Conservation (phyloP, 2,113 vertebrate genomes). For the Leptobrachium leishanense region DNA sequence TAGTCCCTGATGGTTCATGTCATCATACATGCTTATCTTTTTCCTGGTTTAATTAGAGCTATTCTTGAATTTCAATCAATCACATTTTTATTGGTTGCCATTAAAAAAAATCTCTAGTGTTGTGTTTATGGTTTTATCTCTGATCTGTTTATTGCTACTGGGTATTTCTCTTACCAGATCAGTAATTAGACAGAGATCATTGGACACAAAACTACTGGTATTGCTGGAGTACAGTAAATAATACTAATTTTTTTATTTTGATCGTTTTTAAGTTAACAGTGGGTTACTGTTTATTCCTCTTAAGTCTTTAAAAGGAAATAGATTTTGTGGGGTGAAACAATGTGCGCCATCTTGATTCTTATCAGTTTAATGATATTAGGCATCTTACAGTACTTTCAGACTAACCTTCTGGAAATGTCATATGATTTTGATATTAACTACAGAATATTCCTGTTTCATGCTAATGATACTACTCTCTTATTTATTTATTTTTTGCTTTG, state of each 20-base stretch:
- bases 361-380: too few relatives aligned
- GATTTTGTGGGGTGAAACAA: too few relatives aligned
- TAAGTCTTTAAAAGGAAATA: background rate
- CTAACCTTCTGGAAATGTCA: too few relatives aligned
- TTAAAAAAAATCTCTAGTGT: constrained; percentile 17
- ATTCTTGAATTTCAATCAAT: constrained; percentile 49
- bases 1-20: constrained; percentile 15
- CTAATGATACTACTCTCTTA: too few relatives aligned
- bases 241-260: background rate
- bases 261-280: too few relatives aligned
- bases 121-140: constrained; percentile 15
- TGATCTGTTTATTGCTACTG: constrained; percentile 23
- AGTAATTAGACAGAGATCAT: constrained; percentile 21
- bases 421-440: too few relatives aligned
- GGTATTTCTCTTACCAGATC: constrained; percentile 2
- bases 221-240: constrained; percentile 2
- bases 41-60: constrained; percentile 29
- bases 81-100: constrained; percentile 27
- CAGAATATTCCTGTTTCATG: too few relatives aligned
- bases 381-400: too few relatives aligned
- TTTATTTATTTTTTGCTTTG: too few relatives aligned
- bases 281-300: background rate
- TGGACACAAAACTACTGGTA: background rate
- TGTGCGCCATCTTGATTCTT: too few relatives aligned
- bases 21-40: constrained; percentile 40